Evolutionary conservation across 1,140 invertebrate species (phyloP).

Genomic region (Lasioglossum albipes): DNA sequence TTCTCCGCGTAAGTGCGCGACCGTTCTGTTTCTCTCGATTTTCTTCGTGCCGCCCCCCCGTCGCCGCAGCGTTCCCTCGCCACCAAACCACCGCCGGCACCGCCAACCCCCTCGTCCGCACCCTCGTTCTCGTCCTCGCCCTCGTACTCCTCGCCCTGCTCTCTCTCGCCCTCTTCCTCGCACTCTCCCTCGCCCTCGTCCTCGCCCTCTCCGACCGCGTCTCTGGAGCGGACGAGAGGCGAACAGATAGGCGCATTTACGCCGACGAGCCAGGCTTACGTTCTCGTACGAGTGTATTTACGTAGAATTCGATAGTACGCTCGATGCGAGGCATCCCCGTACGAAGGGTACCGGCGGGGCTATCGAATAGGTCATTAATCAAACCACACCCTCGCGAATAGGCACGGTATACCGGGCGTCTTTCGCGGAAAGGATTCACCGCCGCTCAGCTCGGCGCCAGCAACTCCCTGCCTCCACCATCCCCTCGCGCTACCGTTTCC

Average conservation of each 20-base stretch:
- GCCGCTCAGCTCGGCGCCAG: too few species aligned
- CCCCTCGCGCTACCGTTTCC: too few species aligned
- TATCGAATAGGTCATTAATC: constrained; percentile 80
- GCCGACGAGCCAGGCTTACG: constrained; percentile 33
- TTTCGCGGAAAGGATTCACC: constrained; percentile 62
- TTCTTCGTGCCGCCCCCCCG: background rate
- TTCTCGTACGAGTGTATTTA: constrained; percentile 71
- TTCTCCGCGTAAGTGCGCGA: constrained; percentile 22
- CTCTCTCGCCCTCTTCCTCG: background rate
- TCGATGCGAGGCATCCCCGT: constrained; percentile 68
- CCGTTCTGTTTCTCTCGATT: constrained; percentile 32
- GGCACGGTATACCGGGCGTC: constrained; percentile 76
- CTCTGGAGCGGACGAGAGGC: constrained; percentile 46
- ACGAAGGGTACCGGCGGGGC: constrained; percentile 58
- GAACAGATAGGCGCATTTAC: constrained; percentile 51
- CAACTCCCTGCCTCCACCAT: too few species aligned
- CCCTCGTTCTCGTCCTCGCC: too few species aligned
- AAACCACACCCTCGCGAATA: constrained; percentile 79
- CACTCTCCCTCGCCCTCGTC: background rate
- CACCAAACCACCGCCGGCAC: too few species aligned
- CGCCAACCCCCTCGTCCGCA: constrained; percentile 8
- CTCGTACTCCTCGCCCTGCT: too few species aligned
- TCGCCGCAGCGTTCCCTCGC: background rate
- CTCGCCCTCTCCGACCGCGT: constrained; percentile 17
- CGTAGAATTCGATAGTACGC: constrained; percentile 75